Conservation (phyloP, 2,797 vertebrate species). For the Picus viridis region DNA sequence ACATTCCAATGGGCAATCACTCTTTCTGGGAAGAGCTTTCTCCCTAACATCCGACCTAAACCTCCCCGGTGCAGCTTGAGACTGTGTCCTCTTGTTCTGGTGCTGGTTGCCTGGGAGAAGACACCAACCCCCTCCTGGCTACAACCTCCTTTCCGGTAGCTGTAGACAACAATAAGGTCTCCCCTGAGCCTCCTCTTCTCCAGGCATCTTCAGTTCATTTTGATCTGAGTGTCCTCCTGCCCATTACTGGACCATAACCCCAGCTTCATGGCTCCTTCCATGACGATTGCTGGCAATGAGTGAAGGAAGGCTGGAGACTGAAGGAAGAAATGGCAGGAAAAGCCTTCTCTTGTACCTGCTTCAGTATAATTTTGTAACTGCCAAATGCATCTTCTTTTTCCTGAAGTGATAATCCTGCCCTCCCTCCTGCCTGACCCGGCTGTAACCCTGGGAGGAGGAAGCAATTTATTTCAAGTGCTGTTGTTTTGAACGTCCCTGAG, state of each 20-base stretch:
- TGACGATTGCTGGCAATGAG: not conserved
- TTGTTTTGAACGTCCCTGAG: constrained; percentile 9
- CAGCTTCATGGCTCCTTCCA: not conserved
- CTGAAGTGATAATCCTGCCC: constrained; percentile 71
- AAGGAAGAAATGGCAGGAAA: constrained; percentile 17
- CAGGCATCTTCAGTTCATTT: not conserved
- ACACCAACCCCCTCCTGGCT: too few species aligned
- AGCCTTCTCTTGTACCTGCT: constrained; percentile 73
- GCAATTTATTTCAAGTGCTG: constrained; percentile 62
- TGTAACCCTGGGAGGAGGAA: constrained; percentile 73
- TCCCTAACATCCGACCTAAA: too few species aligned
- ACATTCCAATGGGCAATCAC: too few species aligned
- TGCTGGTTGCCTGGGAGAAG: too few species aligned
- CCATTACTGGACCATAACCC: not conserved
- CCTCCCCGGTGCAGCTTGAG: too few species aligned
- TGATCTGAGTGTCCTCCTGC: not conserved
- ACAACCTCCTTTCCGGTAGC: too few species aligned
- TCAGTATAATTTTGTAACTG: constrained; percentile 63
- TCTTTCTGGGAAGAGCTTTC: too few species aligned
- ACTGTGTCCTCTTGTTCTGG: too few species aligned
- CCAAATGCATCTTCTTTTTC: constrained; percentile 75
- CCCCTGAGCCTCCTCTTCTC: too few species aligned
- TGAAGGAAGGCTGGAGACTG: constrained; percentile 60
- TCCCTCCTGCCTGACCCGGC: constrained; percentile 64
- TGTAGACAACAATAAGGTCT: too few species aligned